A percentile compares a stretch with the other conserved stretches of the same genome.
These are phyloP conservation scores for Bothrops jararaca DNA, from an alignment of 2,113 vertebrate species.

Conservation along the genomic window DNA sequence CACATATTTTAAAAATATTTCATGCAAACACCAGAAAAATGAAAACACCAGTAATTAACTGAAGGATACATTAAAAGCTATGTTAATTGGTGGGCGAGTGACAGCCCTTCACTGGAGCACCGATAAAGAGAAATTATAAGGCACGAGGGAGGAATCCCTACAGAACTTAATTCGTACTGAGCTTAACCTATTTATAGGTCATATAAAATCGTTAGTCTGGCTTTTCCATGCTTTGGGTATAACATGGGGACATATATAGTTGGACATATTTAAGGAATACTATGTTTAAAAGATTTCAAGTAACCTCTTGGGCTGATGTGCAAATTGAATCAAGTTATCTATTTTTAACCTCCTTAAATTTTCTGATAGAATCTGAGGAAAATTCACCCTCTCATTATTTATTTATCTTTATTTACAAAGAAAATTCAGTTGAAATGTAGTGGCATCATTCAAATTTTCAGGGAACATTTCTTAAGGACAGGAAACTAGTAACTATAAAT, in stretches of 20 bases:
- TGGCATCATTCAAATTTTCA: background rate
- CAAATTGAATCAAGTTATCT: background rate
- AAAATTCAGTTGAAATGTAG: background rate
- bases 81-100: background rate
- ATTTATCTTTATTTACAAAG: background rate
- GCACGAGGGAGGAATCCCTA: background rate
- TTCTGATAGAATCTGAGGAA: background rate
- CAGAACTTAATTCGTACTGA: background rate
- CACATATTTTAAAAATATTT: constrained; percentile 39
- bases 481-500: background rate
- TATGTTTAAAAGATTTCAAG: background rate
- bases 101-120: background rate
- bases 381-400: too few relatives aligned
- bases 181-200: background rate
- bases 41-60: background rate
- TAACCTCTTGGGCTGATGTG: background rate
- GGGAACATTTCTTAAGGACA: background rate
- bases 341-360: background rate
- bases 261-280: background rate
- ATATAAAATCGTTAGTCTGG: background rate
- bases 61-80: background rate
- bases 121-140: background rate
- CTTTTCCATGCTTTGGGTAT: background rate
- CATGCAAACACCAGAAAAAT: constrained; percentile 11
- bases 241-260: background rate